Percentiles rank a stretch among this genome's conserved stretches.
These are phyloP conservation scores for Myoxocephalus aenaeus DNA, from an alignment of 2,797 vertebrate species.

Conservation along the genomic window DNA sequence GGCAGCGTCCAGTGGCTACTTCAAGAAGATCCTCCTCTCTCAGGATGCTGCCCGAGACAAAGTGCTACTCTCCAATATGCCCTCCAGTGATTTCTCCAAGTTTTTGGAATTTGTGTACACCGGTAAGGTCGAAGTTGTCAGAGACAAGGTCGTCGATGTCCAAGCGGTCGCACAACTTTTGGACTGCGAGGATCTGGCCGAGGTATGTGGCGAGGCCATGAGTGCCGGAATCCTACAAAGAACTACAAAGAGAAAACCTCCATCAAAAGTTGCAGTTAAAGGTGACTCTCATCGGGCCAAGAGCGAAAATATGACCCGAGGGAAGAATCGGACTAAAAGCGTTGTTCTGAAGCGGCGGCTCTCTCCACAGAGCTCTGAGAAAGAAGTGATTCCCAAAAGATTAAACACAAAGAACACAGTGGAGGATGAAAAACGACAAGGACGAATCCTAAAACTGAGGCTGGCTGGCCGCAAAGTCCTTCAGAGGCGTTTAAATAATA, in stretches of 20 bases:
- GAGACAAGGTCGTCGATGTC: conserved; percentile 86
- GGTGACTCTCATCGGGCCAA: neutral
- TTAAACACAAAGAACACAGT: neutral
- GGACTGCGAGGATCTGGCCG: conserved; percentile 89
- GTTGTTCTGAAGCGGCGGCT: conserved; percentile 41
- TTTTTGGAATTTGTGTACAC: conserved; percentile 96
- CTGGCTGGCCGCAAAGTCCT: conserved; percentile 83
- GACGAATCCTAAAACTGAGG: conserved; percentile 82
- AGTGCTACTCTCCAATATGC: conserved; percentile 86
- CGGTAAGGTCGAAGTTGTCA: conserved; percentile 87
- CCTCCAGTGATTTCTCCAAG: conserved; percentile 86
- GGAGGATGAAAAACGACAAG: conserved; percentile 66
- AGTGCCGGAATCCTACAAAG: conserved; percentile 38
- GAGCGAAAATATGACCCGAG: conserved; percentile 1
- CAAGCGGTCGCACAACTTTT: conserved; percentile 88
- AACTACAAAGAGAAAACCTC: neutral
- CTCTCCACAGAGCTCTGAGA: conserved; percentile 63
- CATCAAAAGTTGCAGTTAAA: conserved; percentile 6
- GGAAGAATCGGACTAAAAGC: conserved; percentile 38
- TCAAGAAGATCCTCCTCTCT: conserved; percentile 89
- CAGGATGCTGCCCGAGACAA: conserved; percentile 80
- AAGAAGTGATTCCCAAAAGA: conserved; percentile 43
- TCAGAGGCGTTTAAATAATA: conserved; percentile 2
- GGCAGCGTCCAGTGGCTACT: conserved; percentile 95
- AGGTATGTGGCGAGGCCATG: conserved; percentile 84